These are phyloP conservation scores for Tenthredo livida DNA, from an alignment of 2,888 invertebrate genomes.

Conservation along the genomic window DNA sequence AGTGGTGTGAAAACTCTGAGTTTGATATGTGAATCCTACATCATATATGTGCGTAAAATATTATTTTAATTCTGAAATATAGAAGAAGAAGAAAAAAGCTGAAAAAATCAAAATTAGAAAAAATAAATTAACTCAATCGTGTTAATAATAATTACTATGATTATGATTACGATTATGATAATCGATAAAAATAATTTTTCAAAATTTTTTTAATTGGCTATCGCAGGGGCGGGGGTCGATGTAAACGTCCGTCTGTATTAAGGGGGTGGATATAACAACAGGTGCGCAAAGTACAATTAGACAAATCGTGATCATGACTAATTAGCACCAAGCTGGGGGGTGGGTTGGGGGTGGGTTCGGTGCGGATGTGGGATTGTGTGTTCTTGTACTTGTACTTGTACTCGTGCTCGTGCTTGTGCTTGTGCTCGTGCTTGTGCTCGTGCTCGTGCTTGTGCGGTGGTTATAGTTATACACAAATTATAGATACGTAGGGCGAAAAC, in stretches of 20 bases:
- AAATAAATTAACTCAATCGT: neutral
- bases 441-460: neutral
- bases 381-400: neutral
- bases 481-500: too few species aligned
- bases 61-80: neutral
- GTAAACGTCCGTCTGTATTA: neutral
- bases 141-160: neutral
- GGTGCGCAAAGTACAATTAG: conserved; percentile 17
- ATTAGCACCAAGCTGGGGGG: neutral
- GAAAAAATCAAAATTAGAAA: neutral
- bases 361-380: neutral
- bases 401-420: neutral
- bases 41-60: neutral
- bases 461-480: conserved; percentile 44
- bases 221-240: neutral
- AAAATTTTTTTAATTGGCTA: neutral
- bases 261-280: conserved; percentile 6
- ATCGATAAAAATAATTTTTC: neutral
- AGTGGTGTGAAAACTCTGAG: neutral
- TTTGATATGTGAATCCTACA: neutral
- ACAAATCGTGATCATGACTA: conserved; percentile 13
- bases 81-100: neutral
- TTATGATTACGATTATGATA: neutral
- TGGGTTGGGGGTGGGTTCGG: neutral
- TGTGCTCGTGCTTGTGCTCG: neutral